Conservation (phyloP, 2,113 vertebrate species). For the Glaucomys volans region DNA sequence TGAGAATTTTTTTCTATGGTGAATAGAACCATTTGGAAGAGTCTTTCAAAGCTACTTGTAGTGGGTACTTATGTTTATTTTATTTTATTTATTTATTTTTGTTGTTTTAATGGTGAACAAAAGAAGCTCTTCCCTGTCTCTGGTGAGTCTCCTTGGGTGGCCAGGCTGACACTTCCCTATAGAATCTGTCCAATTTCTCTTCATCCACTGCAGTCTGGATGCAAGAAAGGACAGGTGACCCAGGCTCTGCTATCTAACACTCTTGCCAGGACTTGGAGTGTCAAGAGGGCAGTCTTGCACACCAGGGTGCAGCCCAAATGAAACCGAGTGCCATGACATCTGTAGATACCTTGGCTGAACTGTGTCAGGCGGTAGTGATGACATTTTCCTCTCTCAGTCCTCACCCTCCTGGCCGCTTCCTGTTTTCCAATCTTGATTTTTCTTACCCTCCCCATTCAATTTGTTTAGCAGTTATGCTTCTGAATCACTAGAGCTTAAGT, state of each 20-base stretch:
- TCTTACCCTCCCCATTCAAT: neutral
- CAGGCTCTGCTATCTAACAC: neutral
- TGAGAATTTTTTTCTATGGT: neutral
- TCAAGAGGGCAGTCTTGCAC: rapidly evolving
- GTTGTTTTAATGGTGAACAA: neutral
- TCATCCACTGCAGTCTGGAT: neutral
- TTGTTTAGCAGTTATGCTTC: neutral
- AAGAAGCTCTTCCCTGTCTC: neutral
- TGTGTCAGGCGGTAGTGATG: neutral
- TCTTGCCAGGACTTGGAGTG: neutral
- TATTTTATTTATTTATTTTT: neutral
- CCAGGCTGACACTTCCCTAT: neutral
- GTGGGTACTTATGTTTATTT: neutral
- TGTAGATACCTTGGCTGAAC: neutral
- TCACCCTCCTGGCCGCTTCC: neutral
- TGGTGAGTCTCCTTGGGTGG: neutral
- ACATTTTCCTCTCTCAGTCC: neutral
- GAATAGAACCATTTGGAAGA: neutral
- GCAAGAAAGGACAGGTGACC: neutral
- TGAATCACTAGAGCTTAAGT: neutral
- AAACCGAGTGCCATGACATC: too few relatives aligned
- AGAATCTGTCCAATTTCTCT: neutral
- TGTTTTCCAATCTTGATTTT: neutral
- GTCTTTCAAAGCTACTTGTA: neutral
- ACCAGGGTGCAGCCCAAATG: neutral